A percentile compares a stretch with the other conserved stretches of the same genome.
These are phyloP conservation scores for Nymphalis polychloros DNA, from an alignment of 2,888 invertebrate genomes.

Conservation along the genomic window DNA sequence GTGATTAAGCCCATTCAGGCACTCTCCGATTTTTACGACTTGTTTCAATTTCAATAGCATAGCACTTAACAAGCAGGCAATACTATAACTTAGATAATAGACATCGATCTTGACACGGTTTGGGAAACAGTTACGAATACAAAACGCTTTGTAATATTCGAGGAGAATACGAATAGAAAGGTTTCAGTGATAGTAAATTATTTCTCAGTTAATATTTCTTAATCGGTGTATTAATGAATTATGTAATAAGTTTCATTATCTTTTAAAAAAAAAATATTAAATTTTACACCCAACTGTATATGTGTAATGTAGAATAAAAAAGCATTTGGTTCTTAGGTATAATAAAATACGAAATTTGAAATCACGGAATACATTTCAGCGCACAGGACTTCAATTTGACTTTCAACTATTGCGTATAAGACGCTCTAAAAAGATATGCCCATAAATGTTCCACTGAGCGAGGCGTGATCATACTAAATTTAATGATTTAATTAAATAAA, in stretches of 20 bases:
- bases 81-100: conserved; percentile 63
- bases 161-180: conserved; percentile 66
- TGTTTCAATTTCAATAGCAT: conserved; percentile 53
- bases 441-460: no score
- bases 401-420: no score
- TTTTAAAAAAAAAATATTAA: no score
- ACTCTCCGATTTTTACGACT: conserved; percentile 49
- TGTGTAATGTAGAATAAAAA: no score
- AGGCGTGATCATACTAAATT: no score
- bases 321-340: background rate
- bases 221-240: conserved; percentile 2
- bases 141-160: conserved; percentile 60
- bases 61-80: conserved; percentile 52
- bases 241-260: background rate
- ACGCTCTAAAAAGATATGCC: no score
- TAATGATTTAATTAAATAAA: no score
- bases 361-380: no score
- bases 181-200: conserved; percentile 43
- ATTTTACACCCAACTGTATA: no score
- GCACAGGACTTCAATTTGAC: no score
- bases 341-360: no score
- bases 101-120: conserved; percentile 75
- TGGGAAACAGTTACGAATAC: conserved; percentile 67
- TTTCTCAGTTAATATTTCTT: conserved; percentile 52
- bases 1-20: conserved; percentile 44